phyloP scores from a whole-genome alignment of 2,888 invertebrate genomes.

The Blera fallax region DNA sequence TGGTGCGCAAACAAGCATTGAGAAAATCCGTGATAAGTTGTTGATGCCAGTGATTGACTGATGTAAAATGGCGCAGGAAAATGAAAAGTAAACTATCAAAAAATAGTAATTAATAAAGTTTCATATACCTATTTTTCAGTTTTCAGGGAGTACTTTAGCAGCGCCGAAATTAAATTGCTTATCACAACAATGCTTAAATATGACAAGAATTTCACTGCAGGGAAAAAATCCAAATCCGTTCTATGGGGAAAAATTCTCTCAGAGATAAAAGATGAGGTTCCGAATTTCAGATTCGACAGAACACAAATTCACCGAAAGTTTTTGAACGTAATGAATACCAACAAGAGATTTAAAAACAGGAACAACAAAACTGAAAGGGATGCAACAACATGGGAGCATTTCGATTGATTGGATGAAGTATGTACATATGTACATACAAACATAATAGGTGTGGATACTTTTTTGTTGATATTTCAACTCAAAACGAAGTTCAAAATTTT shows the following conservation, averaged over 20 bases:
- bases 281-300: not conserved
- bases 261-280: not conserved
- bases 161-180: slow-evolving; percentile 13
- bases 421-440: not conserved
- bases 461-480: no score
- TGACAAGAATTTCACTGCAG: not conserved
- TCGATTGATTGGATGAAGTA: not conserved
- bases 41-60: not conserved
- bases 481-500: no score
- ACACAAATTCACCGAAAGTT: not conserved
- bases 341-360: not conserved
- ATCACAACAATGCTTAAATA: slow-evolving; percentile 1
- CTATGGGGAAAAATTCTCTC: not conserved
- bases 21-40: not conserved
- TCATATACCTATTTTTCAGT: not conserved
- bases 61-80: not conserved
- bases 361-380: not conserved
- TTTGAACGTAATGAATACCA: not conserved
- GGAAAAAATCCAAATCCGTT: not conserved
- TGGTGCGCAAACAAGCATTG: no score
- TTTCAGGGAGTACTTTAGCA: not conserved
- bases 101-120: not conserved
- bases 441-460: no score
- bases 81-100: not conserved
- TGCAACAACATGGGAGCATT: slow-evolving; percentile 17